Base-by-base conservation (phyloP, 1,140 invertebrate species). In the Ceratoteleas bidentatus region DNA sequence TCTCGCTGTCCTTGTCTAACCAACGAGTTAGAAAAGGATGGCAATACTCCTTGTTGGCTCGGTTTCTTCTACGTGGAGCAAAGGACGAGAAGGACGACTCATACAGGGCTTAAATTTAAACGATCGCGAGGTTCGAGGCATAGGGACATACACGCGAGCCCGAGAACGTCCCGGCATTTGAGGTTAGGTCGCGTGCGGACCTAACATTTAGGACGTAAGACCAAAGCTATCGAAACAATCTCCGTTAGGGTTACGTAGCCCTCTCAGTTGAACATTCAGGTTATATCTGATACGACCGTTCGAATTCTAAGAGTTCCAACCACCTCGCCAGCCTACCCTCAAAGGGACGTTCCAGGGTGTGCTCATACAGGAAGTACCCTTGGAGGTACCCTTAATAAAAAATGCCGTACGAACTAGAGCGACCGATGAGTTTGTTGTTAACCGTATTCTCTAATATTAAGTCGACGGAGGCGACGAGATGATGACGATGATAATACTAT, bases 401-500 rank as follows among this genome's bases (percentile, higher is more conserved):
- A 66, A 49, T 40, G 80, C 68, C 50, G 61, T 52, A 85, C 58
- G 83, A 85, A 85, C 68, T 78, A 79, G 68, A 86, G 87, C 69
- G 24, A 85, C 83, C 84, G 83, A 83, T 79, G 79, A 87, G 80
- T 88, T 89, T 90, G 85, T 91, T 90, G 88, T 91, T 90, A 84
- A 90, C 87, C 81, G 85, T 88, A 88, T 88, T 87, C 85, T 86
- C 83, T 89, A 87, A 88, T 85, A 85, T 85, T 88, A 85, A 80
- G 65, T 66, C 74, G 72, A 80, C 56, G 47, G 53, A 83, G 68
- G 86, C 73, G 78, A 83, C 85, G 76, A 61, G 75, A 84, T 66
- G 81, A 86, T 84, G 80, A 88, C 86, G 82, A 89, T 87, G 84
- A 90, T 90, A 85, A 88, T 88, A 90, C 81, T 87, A 87, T 89